A percentile compares a stretch with the other conserved stretches of the same genome.
phyloP scores from a whole-genome alignment of 2,888 invertebrate species.

The Phrixothrix hirtus region DNA sequence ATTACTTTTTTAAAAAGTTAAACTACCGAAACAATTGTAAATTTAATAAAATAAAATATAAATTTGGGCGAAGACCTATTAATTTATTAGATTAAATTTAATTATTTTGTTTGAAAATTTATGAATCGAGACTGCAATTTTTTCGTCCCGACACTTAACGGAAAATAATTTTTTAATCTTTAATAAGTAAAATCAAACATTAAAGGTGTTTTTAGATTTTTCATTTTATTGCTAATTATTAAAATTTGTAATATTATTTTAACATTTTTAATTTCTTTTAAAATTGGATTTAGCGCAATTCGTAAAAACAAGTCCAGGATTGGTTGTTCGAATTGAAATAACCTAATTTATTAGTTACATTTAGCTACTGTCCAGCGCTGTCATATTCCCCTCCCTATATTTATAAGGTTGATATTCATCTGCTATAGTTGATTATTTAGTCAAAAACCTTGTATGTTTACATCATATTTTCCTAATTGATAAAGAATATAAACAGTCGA shows the following conservation, averaged over 20 bases:
- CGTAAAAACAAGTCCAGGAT: not conserved
- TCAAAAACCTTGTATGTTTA: not conserved
- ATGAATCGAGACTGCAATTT: no score
- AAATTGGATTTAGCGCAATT: not conserved
- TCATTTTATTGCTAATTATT: no score
- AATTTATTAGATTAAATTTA: no score
- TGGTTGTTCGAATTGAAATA: not conserved
- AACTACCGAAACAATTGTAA: no score
- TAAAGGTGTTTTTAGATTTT: no score
- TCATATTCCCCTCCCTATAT: not conserved
- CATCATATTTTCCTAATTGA: constrained; percentile 14
- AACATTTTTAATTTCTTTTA: not conserved
- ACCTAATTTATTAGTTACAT: not conserved
- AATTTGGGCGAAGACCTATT: no score
- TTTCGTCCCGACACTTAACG: not conserved
- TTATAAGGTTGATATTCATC: constrained; percentile 6
- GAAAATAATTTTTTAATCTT: not conserved
- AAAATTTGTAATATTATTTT: not conserved
- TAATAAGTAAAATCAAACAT: not conserved
- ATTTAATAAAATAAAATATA: no score
- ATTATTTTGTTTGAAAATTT: no score
- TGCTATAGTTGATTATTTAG: not conserved
- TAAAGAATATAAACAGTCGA: not conserved
- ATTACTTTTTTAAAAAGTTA: no score
- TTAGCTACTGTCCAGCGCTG: not conserved